These are phyloP conservation scores for Paedocypris sp. DNA, from an alignment of 2,113 vertebrate species.

Conservation along the genomic window DNA sequence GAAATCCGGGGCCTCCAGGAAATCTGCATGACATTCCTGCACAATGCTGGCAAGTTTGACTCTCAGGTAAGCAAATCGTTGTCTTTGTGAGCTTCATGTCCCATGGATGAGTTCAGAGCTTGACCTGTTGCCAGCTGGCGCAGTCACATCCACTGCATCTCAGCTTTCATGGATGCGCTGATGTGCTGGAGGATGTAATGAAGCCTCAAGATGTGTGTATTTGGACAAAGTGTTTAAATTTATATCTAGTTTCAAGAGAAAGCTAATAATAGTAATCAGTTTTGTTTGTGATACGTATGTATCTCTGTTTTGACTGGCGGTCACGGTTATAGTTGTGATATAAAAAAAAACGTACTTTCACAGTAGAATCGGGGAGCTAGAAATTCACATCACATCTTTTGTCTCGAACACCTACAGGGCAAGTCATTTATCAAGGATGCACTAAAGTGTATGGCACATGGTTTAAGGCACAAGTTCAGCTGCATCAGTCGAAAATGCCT, in stretches of 20 bases:
- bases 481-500: conserved; percentile 97
- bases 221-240: no score
- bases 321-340: no score
- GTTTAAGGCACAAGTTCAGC: conserved; percentile 88
- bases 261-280: no score
- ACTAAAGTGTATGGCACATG: conserved; percentile 93
- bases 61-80: conserved; percentile 76
- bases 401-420: conserved; percentile 60
- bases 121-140: conserved; percentile 46
- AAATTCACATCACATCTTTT: neutral
- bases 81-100: conserved; percentile 25
- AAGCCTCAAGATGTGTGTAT: conserved; percentile 41
- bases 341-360: neutral
- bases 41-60: conserved; percentile 98
- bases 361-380: neutral
- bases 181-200: conserved; percentile 39
- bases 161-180: conserved; percentile 50
- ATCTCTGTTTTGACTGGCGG: no score
- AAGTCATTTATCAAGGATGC: conserved; percentile 99
- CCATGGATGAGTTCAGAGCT: conserved; percentile 32
- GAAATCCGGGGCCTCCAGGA: conserved; percentile 95
- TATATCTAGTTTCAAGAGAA: no score
- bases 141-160: conserved; percentile 38
- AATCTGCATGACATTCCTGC: conserved; percentile 97
- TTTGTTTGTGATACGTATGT: no score